Evolutionary conservation across 2,888 invertebrate genomes (phyloP), one percentile per base, ranked within the genome.

Genomic region (Unio pictorum): DNA sequence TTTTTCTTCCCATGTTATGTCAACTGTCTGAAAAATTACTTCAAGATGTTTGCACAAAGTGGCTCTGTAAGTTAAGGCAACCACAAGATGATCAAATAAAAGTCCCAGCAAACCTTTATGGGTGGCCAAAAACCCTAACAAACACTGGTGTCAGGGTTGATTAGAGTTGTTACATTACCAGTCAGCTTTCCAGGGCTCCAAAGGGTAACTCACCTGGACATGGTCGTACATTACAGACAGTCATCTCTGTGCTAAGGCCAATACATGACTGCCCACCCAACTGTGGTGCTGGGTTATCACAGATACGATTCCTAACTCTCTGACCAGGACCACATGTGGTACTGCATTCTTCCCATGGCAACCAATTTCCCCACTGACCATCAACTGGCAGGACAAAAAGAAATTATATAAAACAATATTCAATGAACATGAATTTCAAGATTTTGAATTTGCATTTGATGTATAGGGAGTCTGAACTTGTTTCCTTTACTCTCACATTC

Each of bases 281-380:
- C 62, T 80, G 76, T 3, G 89, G 87, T 11, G 73, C 64, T 1
- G 90, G 90, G 64, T 84, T 84, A 75, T 88, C 81, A 78, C 90
- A 90, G 8, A 80, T 73, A 34, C 90, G 83, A 3, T 75, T 71
- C 6, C 90, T 78, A 0, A 71, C 63, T 56, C 83, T 80, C 57
- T 79, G 71, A 15, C 90, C 90, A 17, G 66, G 75, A 5, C 88
- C 90, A 82, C 90, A 90, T 0, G 85, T 76, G 6, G 75, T 76
- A 71, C 86, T 86, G 76, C 90, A 90, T 45, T 74, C 73, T 23
- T 83, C 81, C 90, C 90, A 90, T 7, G 81, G 64, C 55, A 76
- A 72, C 90, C 90, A 90, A 15, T 76, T 76, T 23, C 86, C 84
- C 89, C 89, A 90, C 20, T 77, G 68, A 26, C 90, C 90, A 81